Evolutionary conservation across 2,888 invertebrate species (phyloP).

Genomic region (Drosophila yooni): DNA sequence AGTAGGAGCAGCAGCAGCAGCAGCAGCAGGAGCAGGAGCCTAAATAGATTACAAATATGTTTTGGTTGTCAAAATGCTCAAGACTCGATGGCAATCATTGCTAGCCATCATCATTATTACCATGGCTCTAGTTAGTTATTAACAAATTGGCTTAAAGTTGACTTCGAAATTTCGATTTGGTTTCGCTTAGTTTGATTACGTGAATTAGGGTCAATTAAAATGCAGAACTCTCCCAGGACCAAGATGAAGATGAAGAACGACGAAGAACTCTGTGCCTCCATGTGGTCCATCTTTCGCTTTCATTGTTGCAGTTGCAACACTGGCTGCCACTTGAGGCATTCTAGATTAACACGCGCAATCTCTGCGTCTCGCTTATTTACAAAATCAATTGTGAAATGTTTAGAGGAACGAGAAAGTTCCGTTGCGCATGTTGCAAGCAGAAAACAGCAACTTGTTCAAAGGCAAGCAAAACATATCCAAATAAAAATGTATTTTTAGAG

Average conservation of each 20-base stretch:
- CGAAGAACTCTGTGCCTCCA: neutral
- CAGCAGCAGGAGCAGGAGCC: slow-evolving; percentile 16
- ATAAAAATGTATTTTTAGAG: slow-evolving; percentile 53
- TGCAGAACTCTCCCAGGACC: slow-evolving; percentile 11
- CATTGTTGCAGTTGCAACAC: slow-evolving; percentile 6
- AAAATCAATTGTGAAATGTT: slow-evolving; percentile 61
- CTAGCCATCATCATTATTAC: neutral
- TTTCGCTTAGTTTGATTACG: slow-evolving; percentile 26
- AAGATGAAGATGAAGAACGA: neutral
- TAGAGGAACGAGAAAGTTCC: slow-evolving; percentile 56
- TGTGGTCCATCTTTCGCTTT: no score
- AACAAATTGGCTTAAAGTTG: slow-evolving; percentile 32
- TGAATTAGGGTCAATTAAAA: slow-evolving; percentile 70
- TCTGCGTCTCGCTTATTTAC: slow-evolving; percentile 36
- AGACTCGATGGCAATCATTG: slow-evolving; percentile 7
- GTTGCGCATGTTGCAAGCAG: slow-evolving; percentile 59
- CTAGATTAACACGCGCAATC: slow-evolving; percentile 34
- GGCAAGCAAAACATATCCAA: slow-evolving; percentile 49
- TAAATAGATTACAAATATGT: slow-evolving; percentile 71
- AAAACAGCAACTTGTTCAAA: slow-evolving; percentile 16
- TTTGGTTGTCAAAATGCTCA: slow-evolving; percentile 44
- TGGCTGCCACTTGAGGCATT: slow-evolving; percentile 39
- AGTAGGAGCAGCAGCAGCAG: slow-evolving; percentile 1
- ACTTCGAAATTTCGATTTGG: slow-evolving; percentile 49
- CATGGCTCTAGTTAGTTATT: neutral